phyloP scores from a whole-genome alignment of 2,888 invertebrate genomes.

The Drosophila recens region DNA sequence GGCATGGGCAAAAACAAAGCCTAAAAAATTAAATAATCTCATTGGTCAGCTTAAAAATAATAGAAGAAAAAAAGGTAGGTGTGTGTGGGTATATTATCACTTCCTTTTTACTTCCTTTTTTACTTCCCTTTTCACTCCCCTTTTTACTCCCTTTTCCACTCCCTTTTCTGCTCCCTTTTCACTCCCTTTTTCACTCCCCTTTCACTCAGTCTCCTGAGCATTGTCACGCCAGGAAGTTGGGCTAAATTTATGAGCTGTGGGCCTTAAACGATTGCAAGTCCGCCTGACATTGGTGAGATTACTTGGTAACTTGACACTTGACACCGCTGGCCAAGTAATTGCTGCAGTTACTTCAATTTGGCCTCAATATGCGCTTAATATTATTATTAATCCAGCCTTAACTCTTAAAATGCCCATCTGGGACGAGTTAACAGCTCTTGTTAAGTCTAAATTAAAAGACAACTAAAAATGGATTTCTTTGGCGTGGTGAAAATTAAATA shows the following conservation, averaged over 20 bases:
- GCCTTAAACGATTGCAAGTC: conserved; percentile 25
- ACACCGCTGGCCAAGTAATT: conserved; percentile 26
- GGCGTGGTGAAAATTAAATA: not conserved
- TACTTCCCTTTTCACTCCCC: not conserved
- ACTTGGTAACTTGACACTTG: conserved; percentile 27
- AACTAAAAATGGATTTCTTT: not conserved
- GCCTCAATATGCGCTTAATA: conserved; percentile 7
- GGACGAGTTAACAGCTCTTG: not conserved
- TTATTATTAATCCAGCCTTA: conserved; percentile 14
- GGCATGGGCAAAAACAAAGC: conserved; percentile 21
- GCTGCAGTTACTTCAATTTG: conserved; percentile 11
- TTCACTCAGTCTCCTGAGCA: conserved; percentile 11
- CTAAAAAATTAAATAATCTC: conserved; percentile 61
- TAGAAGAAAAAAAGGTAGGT: conserved; percentile 36
- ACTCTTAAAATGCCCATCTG: conserved; percentile 3
- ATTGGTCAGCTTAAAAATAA: conserved; percentile 45
- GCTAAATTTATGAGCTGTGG: conserved; percentile 43
- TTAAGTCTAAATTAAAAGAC: conserved; percentile 1
- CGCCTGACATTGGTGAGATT: conserved; percentile 47
- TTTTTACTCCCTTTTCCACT: not conserved
- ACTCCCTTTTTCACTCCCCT: not conserved
- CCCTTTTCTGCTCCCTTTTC: not conserved
- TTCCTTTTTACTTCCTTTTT: not conserved
- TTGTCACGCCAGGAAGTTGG: conserved; percentile 17
- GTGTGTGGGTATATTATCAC: conserved; percentile 5